Base-by-base conservation (phyloP, 2,888 invertebrate species). In the Agonopterix arenella region DNA sequence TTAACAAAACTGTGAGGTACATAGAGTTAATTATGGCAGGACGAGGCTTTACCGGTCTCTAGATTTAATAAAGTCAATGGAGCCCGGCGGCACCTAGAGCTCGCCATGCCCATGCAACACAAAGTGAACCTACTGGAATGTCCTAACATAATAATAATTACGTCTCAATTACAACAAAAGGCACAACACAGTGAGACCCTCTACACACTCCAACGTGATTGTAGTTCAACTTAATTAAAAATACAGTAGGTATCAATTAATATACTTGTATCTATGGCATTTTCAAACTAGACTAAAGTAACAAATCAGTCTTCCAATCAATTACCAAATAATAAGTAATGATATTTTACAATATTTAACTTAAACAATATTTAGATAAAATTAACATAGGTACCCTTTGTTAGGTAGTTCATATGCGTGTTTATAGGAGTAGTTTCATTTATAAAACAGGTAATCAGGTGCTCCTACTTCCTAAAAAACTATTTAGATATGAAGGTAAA, bases 201-300 rank as follows among this genome's bases (percentile, higher is more conserved):
- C 78, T 77, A 80, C 79, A 75, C 80, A 76, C 75, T 71, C 74
- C 66, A 73, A 69, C 75, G 76, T 70, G 63, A 52, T 59, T 61
- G 62, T 74, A 77, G 72, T 70, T 76, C 79, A 67, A 66, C 70
- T 28, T 45, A 48, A 71, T 66, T 65, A 64, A 70, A n/a, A 43
- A 57, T 68, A 52, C 57, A 66, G 75, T 70, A 70, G 28, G 28
- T 28, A 28, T 28, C 28, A 70, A 64, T 76, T 70, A 66, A 70
- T 69, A 75, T 67, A 68, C 63, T 72, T 65, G 77, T 81, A 84
- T 86, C 86, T 86, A 89, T 89, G 89, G 89, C 89, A 88, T 88
- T 85, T 78, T 83, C 82, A 80, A 88, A 89, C 86, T 89, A 89
- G 88, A 89, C 86, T 88, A 88, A 74, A 85, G 77, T 86, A 89